These are phyloP conservation scores for Hermodice carunculata DNA, from an alignment of 2,888 invertebrate species.

Conservation along the genomic window DNA sequence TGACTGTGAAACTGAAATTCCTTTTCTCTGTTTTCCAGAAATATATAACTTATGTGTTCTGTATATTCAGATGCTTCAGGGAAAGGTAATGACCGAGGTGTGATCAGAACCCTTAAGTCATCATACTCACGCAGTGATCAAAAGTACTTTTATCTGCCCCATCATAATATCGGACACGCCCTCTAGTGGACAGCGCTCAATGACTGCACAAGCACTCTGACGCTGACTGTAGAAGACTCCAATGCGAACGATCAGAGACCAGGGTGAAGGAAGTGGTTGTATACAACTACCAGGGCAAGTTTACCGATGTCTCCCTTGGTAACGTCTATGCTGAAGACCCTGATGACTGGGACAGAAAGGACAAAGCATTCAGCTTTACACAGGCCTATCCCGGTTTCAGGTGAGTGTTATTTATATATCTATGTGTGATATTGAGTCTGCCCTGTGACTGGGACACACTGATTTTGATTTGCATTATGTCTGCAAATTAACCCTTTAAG, in stretches of 20 bases:
- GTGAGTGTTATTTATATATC: conserved; percentile 8
- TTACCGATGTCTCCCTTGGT: conserved; percentile 74
- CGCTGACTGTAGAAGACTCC: conserved; percentile 95
- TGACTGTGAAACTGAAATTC: too few species aligned
- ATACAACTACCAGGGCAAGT: conserved; percentile 91
- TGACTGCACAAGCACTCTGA: conserved; percentile 92
- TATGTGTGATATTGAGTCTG: too few species aligned
- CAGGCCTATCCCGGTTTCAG: conserved; percentile 9
- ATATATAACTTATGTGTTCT: neutral
- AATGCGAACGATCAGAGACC: conserved; percentile 90
- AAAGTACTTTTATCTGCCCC: too few species aligned
- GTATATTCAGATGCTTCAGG: too few species aligned
- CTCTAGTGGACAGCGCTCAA: neutral
- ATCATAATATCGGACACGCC: conserved; percentile 19
- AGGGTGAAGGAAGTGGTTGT: conserved; percentile 84
- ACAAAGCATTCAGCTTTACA: conserved; percentile 84
- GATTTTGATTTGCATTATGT: too few species aligned
- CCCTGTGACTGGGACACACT: too few species aligned
- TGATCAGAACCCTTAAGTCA: too few species aligned
- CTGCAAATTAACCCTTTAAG: too few species aligned
- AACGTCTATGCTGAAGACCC: conserved; percentile 96
- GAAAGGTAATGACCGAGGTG: too few species aligned
- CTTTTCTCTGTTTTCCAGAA: too few species aligned
- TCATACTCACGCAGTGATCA: too few species aligned
- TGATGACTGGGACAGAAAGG: conserved; percentile 98